Conservation (phyloP, 2,888 invertebrate species). For the Archips xylosteana region DNA sequence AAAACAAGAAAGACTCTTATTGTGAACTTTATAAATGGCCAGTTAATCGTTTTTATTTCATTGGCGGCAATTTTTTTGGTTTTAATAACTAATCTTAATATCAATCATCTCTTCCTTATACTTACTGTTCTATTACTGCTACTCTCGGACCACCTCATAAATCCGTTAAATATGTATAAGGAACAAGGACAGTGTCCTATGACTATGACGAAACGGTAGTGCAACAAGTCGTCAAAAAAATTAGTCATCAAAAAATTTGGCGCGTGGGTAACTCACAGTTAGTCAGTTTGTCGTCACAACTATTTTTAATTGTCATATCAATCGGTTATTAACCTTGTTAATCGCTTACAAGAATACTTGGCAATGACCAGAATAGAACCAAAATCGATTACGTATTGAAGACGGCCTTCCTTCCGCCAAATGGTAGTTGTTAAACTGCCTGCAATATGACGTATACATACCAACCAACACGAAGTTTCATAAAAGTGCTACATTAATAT, state of each 20-base stretch:
- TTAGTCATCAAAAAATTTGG: conserved; percentile 66
- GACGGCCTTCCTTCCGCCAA: conserved; percentile 21
- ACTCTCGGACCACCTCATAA: neutral
- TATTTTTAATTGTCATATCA: conserved; percentile 53
- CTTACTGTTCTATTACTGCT: neutral
- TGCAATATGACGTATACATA: neutral
- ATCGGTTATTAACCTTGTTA: conserved; percentile 64
- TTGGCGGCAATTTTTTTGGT: no score
- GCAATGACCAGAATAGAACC: conserved; percentile 39
- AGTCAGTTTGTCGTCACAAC: conserved; percentile 61
- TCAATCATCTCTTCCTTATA: no score
- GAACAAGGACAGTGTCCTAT: conserved; percentile 13
- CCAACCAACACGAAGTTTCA: neutral
- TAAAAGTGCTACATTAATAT: neutral
- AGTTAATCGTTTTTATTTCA: no score
- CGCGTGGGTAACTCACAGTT: conserved; percentile 67
- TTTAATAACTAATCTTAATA: no score
- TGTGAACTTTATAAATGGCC: neutral
- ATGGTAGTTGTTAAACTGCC: conserved; percentile 18
- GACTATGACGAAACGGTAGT: conserved; percentile 43
- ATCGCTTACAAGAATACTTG: conserved; percentile 50
- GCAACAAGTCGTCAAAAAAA: conserved; percentile 59
- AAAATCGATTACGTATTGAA: conserved; percentile 37
- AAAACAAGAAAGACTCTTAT: conserved; percentile 24
- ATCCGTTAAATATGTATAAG: conserved; percentile 3